These are phyloP conservation scores for Lophura nycthemera DNA, from an alignment of 2,113 vertebrate genomes.

Conservation along the genomic window DNA sequence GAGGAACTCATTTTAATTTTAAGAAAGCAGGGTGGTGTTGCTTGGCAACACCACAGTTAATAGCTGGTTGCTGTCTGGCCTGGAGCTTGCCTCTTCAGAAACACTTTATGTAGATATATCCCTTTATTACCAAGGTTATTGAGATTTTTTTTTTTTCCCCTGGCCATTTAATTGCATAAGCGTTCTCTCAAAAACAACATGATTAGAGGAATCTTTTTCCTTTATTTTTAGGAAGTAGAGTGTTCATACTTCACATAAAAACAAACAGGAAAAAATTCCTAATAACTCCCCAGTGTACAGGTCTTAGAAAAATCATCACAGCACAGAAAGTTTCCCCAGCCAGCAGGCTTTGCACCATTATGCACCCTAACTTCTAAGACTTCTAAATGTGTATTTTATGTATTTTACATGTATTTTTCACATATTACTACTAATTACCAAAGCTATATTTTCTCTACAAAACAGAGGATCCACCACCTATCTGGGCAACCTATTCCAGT, in stretches of 20 bases:
- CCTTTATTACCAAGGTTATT: not conserved
- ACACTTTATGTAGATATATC: not conserved
- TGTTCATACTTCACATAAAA: not conserved
- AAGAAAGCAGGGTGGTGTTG: constrained; percentile 33
- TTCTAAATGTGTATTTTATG: not conserved
- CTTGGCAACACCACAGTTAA: constrained; percentile 45
- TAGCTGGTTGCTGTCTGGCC: not conserved
- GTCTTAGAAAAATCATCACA: not conserved
- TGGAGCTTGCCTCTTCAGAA: constrained; percentile 27
- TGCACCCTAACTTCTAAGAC: not conserved
- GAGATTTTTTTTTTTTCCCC: not conserved
- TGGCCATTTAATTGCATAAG: not conserved
- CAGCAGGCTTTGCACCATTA: not conserved
- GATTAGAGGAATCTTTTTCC: not conserved
- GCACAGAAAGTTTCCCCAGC: not conserved
- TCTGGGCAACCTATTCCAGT: too few species aligned
- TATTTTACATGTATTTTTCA: not conserved
- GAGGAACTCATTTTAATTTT: constrained; percentile 16
- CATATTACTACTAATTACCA: not conserved
- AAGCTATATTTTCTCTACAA: not conserved
- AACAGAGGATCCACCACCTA: not conserved
- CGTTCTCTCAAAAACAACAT: not conserved
- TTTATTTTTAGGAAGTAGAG: not conserved
- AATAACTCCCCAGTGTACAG: not conserved
- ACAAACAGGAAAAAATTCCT: not conserved